Evolutionary conservation across 1,140 invertebrate genomes (phyloP).

Genomic region (Drosophila pandora): DNA sequence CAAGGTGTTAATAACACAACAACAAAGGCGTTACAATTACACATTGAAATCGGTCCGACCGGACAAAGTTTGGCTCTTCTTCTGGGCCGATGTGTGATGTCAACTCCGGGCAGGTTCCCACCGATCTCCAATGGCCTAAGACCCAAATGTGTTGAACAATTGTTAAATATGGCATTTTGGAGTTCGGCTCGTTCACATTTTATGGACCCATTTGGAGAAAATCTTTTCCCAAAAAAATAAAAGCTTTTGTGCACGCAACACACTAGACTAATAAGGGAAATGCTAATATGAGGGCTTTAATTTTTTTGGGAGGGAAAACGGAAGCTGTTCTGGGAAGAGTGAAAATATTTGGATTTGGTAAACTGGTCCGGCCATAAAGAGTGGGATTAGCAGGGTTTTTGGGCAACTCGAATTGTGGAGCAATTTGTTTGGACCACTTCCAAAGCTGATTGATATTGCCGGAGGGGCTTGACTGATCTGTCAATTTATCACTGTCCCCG

Average conservation of each 20-base stretch:
- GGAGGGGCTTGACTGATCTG: slow-evolving; percentile 49
- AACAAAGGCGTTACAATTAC: slow-evolving; percentile 81
- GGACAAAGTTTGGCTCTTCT: slow-evolving; percentile 38
- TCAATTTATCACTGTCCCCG: slow-evolving; percentile 75
- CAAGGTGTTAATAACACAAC: slow-evolving; percentile 75
- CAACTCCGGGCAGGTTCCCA: slow-evolving; percentile 70
- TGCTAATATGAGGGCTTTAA: slow-evolving; percentile 49
- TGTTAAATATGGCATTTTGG: slow-evolving; percentile 69
- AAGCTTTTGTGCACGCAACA: slow-evolving; percentile 55
- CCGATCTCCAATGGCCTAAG: slow-evolving; percentile 20
- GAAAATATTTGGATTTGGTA: slow-evolving; percentile 26
- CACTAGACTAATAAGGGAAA: slow-evolving; percentile 38
- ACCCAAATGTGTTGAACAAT: slow-evolving; percentile 59
- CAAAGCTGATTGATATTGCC: slow-evolving; percentile 46
- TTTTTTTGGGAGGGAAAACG: slow-evolving; percentile 35
- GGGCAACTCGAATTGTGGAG: slow-evolving; percentile 38
- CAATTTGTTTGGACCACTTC: slow-evolving; percentile 61
- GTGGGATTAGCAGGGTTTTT: slow-evolving; percentile 57
- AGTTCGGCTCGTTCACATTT: slow-evolving; percentile 56
- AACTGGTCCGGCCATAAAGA: slow-evolving; percentile 66
- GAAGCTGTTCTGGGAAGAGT: slow-evolving; percentile 63
- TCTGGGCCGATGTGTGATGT: slow-evolving; percentile 63
- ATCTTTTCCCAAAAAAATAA: slow-evolving; percentile 24
- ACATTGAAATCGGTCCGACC: slow-evolving; percentile 76
- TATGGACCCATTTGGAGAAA: slow-evolving; percentile 55